phyloP scores from a whole-genome alignment of 2,797 vertebrate species.

The Artibeus lituratus region DNA sequence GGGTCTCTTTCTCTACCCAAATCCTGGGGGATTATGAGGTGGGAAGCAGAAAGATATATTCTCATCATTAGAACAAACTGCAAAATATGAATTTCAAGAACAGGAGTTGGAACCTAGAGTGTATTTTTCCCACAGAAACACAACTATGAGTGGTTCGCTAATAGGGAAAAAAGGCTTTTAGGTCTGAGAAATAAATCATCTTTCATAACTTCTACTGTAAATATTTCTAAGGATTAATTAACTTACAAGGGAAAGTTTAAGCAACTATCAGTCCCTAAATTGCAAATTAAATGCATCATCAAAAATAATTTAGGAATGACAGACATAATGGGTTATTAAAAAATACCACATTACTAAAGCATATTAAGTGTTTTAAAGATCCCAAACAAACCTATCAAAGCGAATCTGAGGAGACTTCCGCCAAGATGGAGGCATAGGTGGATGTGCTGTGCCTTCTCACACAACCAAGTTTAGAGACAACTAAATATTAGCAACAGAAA shows the following conservation, averaged over 20 bases:
- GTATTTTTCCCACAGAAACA: not conserved
- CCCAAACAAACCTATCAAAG: not conserved
- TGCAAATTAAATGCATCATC: slow-evolving; percentile 12
- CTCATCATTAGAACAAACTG: not conserved
- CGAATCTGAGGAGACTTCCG: no score
- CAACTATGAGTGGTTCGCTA: not conserved
- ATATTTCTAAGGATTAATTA: not conserved
- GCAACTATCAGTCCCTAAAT: not conserved
- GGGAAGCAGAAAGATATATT: not conserved
- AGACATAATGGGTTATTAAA: not conserved
- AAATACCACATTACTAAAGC: not conserved
- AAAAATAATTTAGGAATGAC: slow-evolving; percentile 11
- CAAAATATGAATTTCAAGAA: not conserved
- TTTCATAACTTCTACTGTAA: not conserved
- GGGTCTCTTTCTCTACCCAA: not conserved
- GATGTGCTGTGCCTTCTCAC: no score
- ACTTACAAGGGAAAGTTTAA: not conserved
- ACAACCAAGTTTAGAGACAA: no score
- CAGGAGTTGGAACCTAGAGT: not conserved
- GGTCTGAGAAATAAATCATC: not conserved
- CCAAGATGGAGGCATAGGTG: no score
- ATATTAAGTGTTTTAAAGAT: not conserved
- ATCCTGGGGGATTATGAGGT: not conserved
- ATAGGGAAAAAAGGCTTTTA: not conserved
- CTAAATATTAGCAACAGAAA: no score